phyloP scores from a whole-genome alignment of 2,888 invertebrate genomes.

The Tribolium freemani region DNA sequence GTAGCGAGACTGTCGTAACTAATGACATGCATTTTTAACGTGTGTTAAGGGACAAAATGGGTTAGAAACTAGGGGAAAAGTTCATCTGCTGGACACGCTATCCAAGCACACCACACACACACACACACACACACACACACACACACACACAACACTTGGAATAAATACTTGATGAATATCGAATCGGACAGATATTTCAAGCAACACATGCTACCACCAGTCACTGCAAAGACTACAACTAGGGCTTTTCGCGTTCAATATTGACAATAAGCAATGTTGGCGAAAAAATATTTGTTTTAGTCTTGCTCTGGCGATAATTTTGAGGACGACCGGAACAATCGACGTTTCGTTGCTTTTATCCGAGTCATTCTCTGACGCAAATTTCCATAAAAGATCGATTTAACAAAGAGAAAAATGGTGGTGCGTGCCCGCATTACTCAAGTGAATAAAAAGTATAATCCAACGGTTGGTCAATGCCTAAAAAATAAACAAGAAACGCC shows the following conservation, averaged over 20 bases:
- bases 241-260: constrained; percentile 4
- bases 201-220: constrained; percentile 15
- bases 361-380: constrained; percentile 1
- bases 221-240: not conserved
- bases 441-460: not conserved
- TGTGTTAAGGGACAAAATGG: not conserved
- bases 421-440: not conserved
- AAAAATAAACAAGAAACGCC: no score
- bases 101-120: not conserved
- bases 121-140: constrained; percentile 8
- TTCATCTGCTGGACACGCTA: not conserved
- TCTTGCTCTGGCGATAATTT: constrained; percentile 12
- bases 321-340: not conserved
- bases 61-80: not conserved
- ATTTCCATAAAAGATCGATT: constrained; percentile 17
- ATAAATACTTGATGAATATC: constrained; percentile 31
- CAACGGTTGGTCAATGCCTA: not conserved
- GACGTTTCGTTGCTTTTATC: constrained; percentile 3
- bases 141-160: constrained; percentile 11
- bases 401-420: not conserved
- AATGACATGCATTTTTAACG: constrained; percentile 18
- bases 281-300: constrained; percentile 17
- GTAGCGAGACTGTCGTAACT: not conserved
- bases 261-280: constrained; percentile 6
- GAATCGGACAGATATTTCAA: constrained; percentile 26